Evolutionary conservation across 1,140 invertebrate genomes (phyloP), one percentile per base, ranked within the genome.

Genomic region (Dendroctonus valens): DNA sequence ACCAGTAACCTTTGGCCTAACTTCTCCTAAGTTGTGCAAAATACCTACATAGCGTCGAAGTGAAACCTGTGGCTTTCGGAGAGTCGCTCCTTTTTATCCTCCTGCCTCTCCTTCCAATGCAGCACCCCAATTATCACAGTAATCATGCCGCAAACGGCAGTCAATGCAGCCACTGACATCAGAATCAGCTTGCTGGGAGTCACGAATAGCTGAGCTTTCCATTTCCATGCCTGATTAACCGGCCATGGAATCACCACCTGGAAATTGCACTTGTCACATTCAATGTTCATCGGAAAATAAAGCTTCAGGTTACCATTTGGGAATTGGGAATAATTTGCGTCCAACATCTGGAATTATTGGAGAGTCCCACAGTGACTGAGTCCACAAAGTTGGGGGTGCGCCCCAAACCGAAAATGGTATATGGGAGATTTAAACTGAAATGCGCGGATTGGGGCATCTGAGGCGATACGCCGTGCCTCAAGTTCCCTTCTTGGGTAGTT

Each of bases 301-400:
- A 49, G 7, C 12, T 59, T 54, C 38, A 46, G 40, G 8, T 60
- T 67, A 68, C 90, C 78, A 99, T 91, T 80, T 99, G 96, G 1
- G 96, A 98, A 78, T 99, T 41, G 93, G 97, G 77, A 75, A 99
- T 98, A 41, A 99, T 91, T 78, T 97, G 94, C 0, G 89, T 89
- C 90, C 93, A 98, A 53, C 87, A 86, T 69, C 86, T 85, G 0
- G 78, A 87, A 71, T 84, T 79, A 59, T 84, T 84, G 65, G 82
- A 91, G 61, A 98, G 84, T 7, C 93, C 92, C 14, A 98, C 90
- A 41, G 85, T 87, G 11, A 99, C 79, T 46, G 85, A 87, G 78
- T 99, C 97, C 2, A 99, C 90, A 82, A 98, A 99, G 80, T 99
- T 99, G 4, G 97, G 96, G 15, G 95, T 97, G 66, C 94, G 87